These are phyloP conservation scores for Trachelus troglodyta DNA, from an alignment of 2,888 invertebrate species.

Conservation along the genomic window DNA sequence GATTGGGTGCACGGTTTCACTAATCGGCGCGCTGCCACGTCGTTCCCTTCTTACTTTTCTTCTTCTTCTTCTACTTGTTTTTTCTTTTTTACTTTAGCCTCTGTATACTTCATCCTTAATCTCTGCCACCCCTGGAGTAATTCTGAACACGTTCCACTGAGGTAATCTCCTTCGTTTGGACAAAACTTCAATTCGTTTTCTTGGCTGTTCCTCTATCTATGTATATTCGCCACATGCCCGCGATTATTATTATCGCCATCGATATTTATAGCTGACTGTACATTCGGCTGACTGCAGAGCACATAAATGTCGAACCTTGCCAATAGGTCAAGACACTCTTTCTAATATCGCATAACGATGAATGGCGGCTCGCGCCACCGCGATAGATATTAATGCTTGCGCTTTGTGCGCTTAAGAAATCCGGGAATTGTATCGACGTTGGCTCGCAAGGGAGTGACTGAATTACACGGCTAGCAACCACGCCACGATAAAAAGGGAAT, in stretches of 20 bases:
- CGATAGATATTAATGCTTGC: conserved; percentile 4
- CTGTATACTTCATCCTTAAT: not conserved
- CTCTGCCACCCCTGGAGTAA: not conserved
- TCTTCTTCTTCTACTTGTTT: conserved; percentile 24
- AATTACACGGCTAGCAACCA: not conserved
- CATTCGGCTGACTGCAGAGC: not conserved
- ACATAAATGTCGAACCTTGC: not conserved
- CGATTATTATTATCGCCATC: not conserved
- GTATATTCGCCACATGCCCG: not conserved
- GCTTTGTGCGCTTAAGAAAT: not conserved
- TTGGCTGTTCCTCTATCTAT: not conserved
- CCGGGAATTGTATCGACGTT: conserved; percentile 4
- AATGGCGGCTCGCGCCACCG: conserved; percentile 13
- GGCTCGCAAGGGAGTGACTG: not conserved
- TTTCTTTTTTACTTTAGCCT: conserved; percentile 27
- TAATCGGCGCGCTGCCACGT: conserved; percentile 29
- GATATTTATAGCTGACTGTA: not conserved
- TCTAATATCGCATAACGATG: conserved; percentile 26
- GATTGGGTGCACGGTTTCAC: conserved; percentile 41
- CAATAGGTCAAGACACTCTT: conserved; percentile 15
- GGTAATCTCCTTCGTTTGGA: not conserved
- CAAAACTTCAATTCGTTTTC: not conserved
- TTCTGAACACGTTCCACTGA: not conserved
- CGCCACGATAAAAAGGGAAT: not conserved
- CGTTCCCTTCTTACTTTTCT: conserved; percentile 12